phyloP scores from a whole-genome alignment of 2,113 vertebrate genomes.

The Pitta sordida region DNA sequence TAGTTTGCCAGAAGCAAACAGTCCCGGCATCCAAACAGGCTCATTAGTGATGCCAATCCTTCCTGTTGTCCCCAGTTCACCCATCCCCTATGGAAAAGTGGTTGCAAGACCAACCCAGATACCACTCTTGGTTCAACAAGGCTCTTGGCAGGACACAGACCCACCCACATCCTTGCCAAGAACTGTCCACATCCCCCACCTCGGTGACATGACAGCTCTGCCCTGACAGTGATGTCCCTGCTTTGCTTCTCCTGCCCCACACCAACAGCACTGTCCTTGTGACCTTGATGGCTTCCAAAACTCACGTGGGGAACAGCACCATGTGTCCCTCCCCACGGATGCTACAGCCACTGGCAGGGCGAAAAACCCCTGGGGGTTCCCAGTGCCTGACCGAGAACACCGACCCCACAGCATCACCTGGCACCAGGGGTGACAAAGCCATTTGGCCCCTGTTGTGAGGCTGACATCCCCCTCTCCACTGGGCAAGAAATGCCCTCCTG shows the following conservation, averaged over 20 bases:
- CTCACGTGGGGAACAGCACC: neutral
- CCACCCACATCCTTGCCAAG: neutral
- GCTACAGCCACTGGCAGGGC: accelerated
- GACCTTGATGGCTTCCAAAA: neutral
- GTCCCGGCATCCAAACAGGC: neutral
- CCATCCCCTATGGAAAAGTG: accelerated
- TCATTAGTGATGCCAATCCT: neutral
- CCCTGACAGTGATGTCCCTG: accelerated
- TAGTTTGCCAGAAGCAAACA: neutral
- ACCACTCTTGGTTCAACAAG: neutral
- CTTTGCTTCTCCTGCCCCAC: neutral
- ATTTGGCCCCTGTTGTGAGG: neutral
- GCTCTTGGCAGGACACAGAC: neutral
- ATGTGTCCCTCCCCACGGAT: accelerated
- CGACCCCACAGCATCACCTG: accelerated
- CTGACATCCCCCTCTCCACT: neutral
- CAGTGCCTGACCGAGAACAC: accelerated
- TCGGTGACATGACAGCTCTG: accelerated
- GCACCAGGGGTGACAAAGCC: neutral
- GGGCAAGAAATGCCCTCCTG: neutral
- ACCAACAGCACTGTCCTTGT: neutral
- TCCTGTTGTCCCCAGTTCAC: accelerated
- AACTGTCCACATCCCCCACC: neutral
- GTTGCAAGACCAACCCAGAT: accelerated
- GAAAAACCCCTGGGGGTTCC: neutral